phyloP scores from a whole-genome alignment of 2,113 vertebrate genomes.

The Strix uralensis region DNA sequence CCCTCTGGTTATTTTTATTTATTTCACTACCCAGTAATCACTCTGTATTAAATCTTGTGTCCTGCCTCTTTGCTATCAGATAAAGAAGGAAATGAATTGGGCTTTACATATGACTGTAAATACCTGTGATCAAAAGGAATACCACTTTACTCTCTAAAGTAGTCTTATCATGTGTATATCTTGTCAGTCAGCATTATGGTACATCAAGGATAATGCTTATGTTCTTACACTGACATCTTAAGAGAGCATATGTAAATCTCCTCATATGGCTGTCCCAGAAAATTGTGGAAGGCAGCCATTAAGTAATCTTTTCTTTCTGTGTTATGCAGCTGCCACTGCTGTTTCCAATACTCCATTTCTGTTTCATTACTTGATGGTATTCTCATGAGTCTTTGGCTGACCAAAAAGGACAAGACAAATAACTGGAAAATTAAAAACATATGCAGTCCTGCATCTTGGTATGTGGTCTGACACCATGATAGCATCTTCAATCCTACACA shows the following conservation, averaged over 20 bases:
- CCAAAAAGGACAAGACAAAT: slow-evolving; percentile 31
- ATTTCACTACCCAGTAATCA: neutral
- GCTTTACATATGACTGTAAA: slow-evolving; percentile 5
- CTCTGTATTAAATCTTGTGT: neutral
- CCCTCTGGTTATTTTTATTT: neutral
- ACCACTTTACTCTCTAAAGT: neutral
- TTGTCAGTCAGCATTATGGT: slow-evolving; percentile 33
- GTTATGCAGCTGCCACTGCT: neutral
- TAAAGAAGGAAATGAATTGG: neutral
- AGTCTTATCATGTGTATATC: neutral
- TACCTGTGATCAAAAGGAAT: slow-evolving; percentile 37
- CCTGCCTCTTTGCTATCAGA: neutral
- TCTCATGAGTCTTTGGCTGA: neutral
- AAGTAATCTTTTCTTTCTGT: neutral
- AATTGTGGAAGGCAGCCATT: neutral
- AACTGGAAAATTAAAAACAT: slow-evolving; percentile 40
- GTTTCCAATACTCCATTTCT: neutral
- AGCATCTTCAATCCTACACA: neutral
- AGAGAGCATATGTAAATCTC: slow-evolving; percentile 12
- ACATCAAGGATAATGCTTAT: neutral
- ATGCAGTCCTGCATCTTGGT: neutral
- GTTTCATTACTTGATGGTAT: neutral
- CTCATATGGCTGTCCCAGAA: neutral
- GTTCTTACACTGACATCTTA: slow-evolving; percentile 26
- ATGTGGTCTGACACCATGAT: slow-evolving; percentile 35